Percentiles rank a stretch among this genome's conserved stretches.
phyloP scores from a whole-genome alignment of 2,888 invertebrate species.

The Dasysyrphus albostriatus region DNA sequence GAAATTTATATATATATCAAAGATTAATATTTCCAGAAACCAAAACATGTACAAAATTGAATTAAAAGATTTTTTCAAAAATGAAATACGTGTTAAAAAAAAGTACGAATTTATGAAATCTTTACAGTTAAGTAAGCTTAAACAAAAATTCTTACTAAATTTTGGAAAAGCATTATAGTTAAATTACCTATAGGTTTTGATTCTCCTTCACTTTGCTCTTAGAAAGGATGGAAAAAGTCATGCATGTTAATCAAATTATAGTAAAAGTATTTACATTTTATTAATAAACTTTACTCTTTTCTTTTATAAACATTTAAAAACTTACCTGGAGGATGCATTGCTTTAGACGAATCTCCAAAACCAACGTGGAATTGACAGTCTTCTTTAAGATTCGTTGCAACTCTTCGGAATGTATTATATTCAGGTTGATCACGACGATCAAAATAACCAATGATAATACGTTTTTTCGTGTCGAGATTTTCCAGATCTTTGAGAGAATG shows the following conservation, averaged over 20 bases:
- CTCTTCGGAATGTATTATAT: constrained; percentile 91
- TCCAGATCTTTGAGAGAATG: constrained; percentile 89
- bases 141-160: neutral
- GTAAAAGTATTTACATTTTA: no score
- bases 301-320: neutral
- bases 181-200: constrained; percentile 61
- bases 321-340: constrained; percentile 93
- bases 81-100: neutral
- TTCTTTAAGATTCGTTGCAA: constrained; percentile 95
- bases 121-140: neutral
- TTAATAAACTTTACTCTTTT: neutral
- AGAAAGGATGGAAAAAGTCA: constrained; percentile 57
- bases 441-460: constrained; percentile 96
- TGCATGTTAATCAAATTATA: constrained; percentile 44
- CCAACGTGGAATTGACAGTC: constrained; percentile 98
- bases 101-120: neutral
- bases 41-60: neutral
- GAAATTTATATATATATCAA: no score
- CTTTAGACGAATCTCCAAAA: constrained; percentile 91
- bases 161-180: neutral
- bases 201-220: constrained; percentile 51
- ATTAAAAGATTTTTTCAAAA: neutral
- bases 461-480: constrained; percentile 90
- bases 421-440: constrained; percentile 91
- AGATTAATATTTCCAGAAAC: neutral